Percentiles rank a stretch among this genome's conserved stretches.
Evolutionary conservation across 35 echinoderm and acorn worm species (phyloP).

Genomic region (Amphiura filiformis): DNA sequence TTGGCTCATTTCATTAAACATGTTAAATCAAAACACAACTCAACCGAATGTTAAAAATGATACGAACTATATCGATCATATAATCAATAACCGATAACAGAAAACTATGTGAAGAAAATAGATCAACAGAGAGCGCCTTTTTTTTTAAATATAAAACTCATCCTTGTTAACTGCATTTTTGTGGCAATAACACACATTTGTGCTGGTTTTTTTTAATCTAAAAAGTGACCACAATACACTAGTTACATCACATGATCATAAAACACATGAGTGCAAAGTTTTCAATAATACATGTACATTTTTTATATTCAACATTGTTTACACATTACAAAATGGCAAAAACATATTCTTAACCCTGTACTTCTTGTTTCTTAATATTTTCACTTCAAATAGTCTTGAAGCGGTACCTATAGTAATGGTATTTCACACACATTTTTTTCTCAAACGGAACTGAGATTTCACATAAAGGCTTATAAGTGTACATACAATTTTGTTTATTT

Average conservation of each 20-base stretch:
- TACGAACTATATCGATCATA: too few species aligned
- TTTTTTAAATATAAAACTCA: neutral
- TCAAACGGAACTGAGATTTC: neutral
- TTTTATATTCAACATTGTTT: neutral
- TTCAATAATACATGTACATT: conserved; percentile 2
- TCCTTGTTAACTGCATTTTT: conserved; percentile 2
- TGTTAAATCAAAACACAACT: too few species aligned
- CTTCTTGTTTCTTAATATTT: neutral
- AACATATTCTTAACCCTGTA: neutral
- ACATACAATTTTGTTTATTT: neutral
- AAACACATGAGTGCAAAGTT: conserved; percentile 3
- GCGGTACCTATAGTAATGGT: neutral
- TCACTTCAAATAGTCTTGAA: neutral
- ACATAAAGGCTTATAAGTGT: neutral
- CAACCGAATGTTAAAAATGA: too few species aligned
- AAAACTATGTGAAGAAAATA: neutral
- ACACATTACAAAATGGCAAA: neutral
- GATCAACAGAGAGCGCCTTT: neutral
- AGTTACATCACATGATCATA: neutral
- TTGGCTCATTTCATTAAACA: too few species aligned
- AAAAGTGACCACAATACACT: neutral
- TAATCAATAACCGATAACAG: too few species aligned
- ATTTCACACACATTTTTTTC: neutral
- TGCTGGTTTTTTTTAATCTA: neutral
- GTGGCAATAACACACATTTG: neutral